Percentiles rank a stretch among this genome's conserved stretches.
Evolutionary conservation across 2,113 vertebrate species (phyloP).

Genomic region (Nothocercus nigrocapillus): DNA sequence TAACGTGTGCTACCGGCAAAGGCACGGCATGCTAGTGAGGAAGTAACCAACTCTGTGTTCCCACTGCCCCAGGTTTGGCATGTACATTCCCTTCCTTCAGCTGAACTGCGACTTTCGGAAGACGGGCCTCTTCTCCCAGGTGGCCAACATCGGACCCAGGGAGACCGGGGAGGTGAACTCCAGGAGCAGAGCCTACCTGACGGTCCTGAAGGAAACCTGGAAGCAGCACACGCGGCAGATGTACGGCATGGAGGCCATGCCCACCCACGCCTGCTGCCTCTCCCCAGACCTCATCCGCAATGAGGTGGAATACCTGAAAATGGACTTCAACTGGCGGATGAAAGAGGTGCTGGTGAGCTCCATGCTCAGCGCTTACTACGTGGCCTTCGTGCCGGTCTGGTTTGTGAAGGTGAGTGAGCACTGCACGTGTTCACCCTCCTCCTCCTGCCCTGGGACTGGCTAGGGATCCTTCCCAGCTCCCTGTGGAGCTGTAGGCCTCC

Average conservation of each 20-base stretch:
- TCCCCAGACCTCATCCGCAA: slow-evolving; percentile 95
- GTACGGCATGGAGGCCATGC: slow-evolving; percentile 90
- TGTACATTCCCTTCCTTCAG: slow-evolving; percentile 97
- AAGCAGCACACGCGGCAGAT: slow-evolving; percentile 94
- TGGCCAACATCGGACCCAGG: slow-evolving; percentile 87
- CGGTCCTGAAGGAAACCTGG: slow-evolving; percentile 93
- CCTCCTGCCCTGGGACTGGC: neutral
- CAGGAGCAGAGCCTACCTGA: slow-evolving; percentile 89
- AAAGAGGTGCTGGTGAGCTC: slow-evolving; percentile 98
- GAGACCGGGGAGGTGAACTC: slow-evolving; percentile 79
- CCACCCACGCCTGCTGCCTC: slow-evolving; percentile 96
- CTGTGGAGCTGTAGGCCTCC: neutral
- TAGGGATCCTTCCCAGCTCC: neutral
- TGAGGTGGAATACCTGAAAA: slow-evolving; percentile 96
- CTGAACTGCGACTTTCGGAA: slow-evolving; percentile 90
- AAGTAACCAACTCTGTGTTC: neutral
- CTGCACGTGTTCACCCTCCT: fast-evolving
- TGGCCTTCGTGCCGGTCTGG: slow-evolving; percentile 98
- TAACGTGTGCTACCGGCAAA: neutral
- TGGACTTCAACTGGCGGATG: slow-evolving; percentile 99
- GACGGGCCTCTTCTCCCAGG: slow-evolving; percentile 82
- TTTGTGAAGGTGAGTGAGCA: slow-evolving; percentile 90
- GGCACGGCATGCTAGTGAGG: fast-evolving
- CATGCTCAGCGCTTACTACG: slow-evolving; percentile 98
- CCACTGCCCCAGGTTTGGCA: slow-evolving; percentile 87